Conservation (phyloP, 2,113 vertebrate species). For the Sylvietta virens region DNA sequence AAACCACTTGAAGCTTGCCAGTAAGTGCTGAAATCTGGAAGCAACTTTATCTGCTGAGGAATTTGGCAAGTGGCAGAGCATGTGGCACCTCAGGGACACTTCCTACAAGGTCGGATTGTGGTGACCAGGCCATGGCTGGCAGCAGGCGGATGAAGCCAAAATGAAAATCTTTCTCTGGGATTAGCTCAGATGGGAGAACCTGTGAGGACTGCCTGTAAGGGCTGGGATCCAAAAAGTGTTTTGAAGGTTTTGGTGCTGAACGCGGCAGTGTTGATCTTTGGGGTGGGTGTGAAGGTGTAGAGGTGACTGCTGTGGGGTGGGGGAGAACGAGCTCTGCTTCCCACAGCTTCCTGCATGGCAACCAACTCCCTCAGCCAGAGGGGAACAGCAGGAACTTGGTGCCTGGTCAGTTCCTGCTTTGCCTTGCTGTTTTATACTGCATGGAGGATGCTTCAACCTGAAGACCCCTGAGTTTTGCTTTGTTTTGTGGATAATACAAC, state of each 20-base stretch:
- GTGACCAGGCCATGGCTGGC: neutral
- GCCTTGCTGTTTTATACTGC: neutral
- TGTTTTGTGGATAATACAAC: neutral
- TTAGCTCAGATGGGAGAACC: neutral
- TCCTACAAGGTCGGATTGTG: neutral
- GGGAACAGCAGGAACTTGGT: neutral
- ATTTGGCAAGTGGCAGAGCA: neutral
- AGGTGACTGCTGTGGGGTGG: neutral
- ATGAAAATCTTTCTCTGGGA: neutral
- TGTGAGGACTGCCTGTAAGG: neutral
- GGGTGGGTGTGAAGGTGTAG: neutral
- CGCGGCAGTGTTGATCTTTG: neutral
- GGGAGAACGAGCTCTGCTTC: neutral
- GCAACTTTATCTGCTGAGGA: neutral
- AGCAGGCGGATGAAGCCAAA: rapidly evolving
- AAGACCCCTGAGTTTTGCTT: neutral
- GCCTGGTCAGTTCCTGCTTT: neutral
- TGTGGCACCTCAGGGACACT: neutral
- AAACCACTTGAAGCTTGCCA: neutral
- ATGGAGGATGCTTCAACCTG: neutral
- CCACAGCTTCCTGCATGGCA: rapidly evolving
- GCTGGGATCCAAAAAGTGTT: neutral
- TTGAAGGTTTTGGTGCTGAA: neutral
- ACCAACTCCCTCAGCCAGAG: neutral
- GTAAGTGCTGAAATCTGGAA: neutral